These are phyloP conservation scores for Noctuana brunneofusca DNA, from an alignment of 2,888 invertebrate species.

Conservation along the genomic window DNA sequence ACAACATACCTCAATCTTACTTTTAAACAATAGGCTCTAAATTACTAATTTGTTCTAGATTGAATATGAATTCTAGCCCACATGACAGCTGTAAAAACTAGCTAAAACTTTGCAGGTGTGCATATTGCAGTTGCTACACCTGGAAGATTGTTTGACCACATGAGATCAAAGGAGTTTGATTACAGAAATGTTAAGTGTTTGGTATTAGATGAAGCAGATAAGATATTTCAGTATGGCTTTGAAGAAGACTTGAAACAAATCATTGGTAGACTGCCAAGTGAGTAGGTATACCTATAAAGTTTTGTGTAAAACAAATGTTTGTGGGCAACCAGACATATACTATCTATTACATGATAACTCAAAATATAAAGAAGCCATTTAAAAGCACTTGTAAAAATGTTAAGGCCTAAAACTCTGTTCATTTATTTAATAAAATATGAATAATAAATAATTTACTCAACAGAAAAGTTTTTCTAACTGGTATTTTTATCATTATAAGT, in stretches of 20 bases:
- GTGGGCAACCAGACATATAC: too few species aligned
- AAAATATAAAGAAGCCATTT: too few species aligned
- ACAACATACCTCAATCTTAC: too few species aligned
- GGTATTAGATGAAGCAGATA: conserved; percentile 97
- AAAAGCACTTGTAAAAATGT: too few species aligned
- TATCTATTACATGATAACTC: too few species aligned
- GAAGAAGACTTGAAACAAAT: conserved; percentile 98
- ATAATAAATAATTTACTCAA: too few species aligned
- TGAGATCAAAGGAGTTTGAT: conserved; percentile 95
- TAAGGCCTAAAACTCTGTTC: too few species aligned
- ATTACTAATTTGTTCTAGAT: not conserved
- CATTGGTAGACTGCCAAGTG: conserved; percentile 94
- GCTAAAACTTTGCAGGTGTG: conserved; percentile 80
- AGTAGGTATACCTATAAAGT: conserved; percentile 65
- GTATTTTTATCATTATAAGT: too few species aligned
- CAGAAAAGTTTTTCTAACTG: too few species aligned
- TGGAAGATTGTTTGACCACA: conserved; percentile 95
- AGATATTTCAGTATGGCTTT: conserved; percentile 97
- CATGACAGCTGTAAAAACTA: not conserved
- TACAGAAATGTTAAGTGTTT: conserved; percentile 94
- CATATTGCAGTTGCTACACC: conserved; percentile 97
- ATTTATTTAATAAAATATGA: too few species aligned
- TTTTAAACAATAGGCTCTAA: too few species aligned
- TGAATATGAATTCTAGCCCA: not conserved
- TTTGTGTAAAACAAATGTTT: too few species aligned